phyloP scores from a whole-genome alignment of 1,140 invertebrate genomes.

The Phymastichus coffea region DNA sequence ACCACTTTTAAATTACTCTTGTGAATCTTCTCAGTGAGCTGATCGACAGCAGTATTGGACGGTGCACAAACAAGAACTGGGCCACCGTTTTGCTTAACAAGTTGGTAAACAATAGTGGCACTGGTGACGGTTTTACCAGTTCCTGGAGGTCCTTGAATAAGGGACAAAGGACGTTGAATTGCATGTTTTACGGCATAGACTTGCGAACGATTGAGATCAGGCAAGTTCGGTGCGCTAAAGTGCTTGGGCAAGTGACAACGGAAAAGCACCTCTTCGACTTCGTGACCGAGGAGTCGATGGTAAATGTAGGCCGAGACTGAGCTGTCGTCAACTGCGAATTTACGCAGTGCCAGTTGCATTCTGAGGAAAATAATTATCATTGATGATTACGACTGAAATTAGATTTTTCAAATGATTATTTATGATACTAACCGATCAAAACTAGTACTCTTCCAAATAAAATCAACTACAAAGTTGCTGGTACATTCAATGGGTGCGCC shows the following conservation, averaged over 20 bases:
- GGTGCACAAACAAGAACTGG: conserved; percentile 98
- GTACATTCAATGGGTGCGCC: conserved; percentile 90
- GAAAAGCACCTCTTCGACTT: conserved; percentile 93
- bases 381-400: background rate
- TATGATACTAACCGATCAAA: conserved; percentile 82
- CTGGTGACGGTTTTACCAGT: conserved; percentile 99
- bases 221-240: conserved; percentile 95
- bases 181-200: conserved; percentile 99
- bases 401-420: conserved; percentile 1
- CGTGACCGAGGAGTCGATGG: conserved; percentile 93
- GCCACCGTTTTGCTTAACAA: conserved; percentile 91
- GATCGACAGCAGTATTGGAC: conserved; percentile 98
- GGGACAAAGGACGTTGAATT: conserved; percentile 90
- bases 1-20: conserved; percentile 96
- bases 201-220: conserved; percentile 95
- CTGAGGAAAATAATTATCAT: conserved; percentile 56
- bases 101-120: conserved; percentile 97
- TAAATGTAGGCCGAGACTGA: conserved; percentile 98
- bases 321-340: conserved; percentile 94
- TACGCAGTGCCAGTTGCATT: conserved; percentile 93
- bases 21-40: conserved; percentile 98
- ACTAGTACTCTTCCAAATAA: conserved; percentile 99
- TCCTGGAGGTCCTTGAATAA: conserved; percentile 94
- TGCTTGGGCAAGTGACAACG: conserved; percentile 90
- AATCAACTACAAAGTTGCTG: conserved; percentile 97